Conservation (phyloP, 2,888 invertebrate species). For the Podotricha telesiphe region DNA sequence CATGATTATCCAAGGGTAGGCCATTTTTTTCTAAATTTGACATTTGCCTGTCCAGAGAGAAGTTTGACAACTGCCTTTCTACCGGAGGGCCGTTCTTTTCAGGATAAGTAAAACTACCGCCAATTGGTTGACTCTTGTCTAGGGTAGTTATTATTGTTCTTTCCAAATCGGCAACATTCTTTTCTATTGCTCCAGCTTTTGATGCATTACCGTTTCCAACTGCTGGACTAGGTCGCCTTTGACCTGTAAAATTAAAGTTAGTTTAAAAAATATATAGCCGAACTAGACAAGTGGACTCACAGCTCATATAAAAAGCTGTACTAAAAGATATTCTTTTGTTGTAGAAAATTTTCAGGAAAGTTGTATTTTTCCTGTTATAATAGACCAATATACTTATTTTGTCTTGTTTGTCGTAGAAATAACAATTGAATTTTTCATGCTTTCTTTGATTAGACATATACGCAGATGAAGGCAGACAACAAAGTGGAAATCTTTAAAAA, state of each 20-base stretch:
- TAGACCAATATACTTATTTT: no score
- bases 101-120: neutral
- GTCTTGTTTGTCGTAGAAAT: no score
- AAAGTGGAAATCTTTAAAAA: no score
- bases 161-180: slow-evolving; percentile 18
- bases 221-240: slow-evolving; percentile 2
- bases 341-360: no score
- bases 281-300: neutral
- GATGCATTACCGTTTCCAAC: neutral
- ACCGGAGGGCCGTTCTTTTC: neutral
- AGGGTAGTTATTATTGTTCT: slow-evolving; percentile 19
- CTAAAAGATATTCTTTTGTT: no score
- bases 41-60: neutral
- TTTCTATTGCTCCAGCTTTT: slow-evolving; percentile 12
- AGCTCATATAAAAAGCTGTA: neutral
- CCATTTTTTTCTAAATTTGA: slow-evolving; percentile 21
- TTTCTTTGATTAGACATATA: no score
- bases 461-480: no score
- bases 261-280: neutral
- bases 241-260: slow-evolving; percentile 18
- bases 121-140: slow-evolving; percentile 19
- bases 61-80: neutral
- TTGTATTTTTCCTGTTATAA: no score
- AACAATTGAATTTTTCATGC: no score
- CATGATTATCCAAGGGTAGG: neutral